Evolutionary conservation across 2,888 invertebrate species (phyloP).

Genomic region (Lysandra coridon): DNA sequence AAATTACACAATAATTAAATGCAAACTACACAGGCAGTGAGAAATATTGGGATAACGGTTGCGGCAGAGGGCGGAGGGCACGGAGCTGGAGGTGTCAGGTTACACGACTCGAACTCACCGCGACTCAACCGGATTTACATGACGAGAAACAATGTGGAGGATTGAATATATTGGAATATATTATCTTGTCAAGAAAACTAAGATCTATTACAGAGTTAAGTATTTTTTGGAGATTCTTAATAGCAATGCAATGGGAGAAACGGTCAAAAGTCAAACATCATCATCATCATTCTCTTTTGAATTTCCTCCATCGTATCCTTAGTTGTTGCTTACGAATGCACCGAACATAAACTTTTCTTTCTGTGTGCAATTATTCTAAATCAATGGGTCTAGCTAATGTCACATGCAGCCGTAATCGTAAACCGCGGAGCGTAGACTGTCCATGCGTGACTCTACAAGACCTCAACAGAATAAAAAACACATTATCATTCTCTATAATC

Average conservation of each 20-base stretch:
- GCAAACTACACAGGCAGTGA: slow-evolving; percentile 20
- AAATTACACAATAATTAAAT: slow-evolving; percentile 18
- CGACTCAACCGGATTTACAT: slow-evolving; percentile 16
- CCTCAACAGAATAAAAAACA: slow-evolving; percentile 17
- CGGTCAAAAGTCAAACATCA: neutral
- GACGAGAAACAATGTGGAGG: slow-evolving; percentile 12
- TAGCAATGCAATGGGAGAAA: neutral
- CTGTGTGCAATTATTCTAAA: neutral
- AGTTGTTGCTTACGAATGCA: neutral
- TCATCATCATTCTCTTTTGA: neutral
- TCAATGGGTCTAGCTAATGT: slow-evolving; percentile 5
- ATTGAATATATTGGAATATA: slow-evolving; percentile 19
- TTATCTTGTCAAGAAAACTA: neutral
- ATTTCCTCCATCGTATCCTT: neutral
- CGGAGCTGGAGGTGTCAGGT: slow-evolving; percentile 18
- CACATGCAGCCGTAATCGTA: slow-evolving; percentile 3
- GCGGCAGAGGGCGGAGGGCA: slow-evolving; percentile 14
- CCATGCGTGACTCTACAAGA: slow-evolving; percentile 14
- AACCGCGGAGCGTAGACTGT: neutral
- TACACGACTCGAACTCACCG: slow-evolving; percentile 20
- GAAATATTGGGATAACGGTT: slow-evolving; percentile 15
- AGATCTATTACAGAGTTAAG: neutral
- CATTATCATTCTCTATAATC: slow-evolving; percentile 18
- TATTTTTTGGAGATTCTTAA: neutral
- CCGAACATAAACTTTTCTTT: neutral